These are phyloP conservation scores for Pegoplata infirma DNA, from an alignment of 2,888 invertebrate genomes.

Conservation along the genomic window DNA sequence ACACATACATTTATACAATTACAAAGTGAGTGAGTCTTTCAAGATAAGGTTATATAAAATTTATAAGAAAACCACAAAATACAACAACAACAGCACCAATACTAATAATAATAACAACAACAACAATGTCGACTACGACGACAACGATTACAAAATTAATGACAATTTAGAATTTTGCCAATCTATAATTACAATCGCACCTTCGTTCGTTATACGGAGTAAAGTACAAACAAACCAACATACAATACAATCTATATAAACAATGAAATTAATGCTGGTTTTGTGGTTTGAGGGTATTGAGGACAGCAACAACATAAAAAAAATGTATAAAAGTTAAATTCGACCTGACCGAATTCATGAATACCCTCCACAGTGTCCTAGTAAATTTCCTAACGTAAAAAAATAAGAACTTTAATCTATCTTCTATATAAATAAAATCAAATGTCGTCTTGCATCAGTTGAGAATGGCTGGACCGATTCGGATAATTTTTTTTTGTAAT, in stretches of 20 bases:
- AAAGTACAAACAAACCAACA: too few relatives aligned
- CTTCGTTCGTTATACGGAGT: too few relatives aligned
- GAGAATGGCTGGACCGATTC: too few relatives aligned
- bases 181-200: conserved; percentile 74
- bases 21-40: conserved; percentile 10
- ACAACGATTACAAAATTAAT: conserved; percentile 70
- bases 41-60: conserved; percentile 40
- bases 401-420: conserved; percentile 1
- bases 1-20: too few relatives aligned
- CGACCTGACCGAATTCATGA: too few relatives aligned
- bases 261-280: conserved; percentile 54
- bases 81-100: conserved; percentile 9
- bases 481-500: too few relatives aligned
- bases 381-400: too few relatives aligned
- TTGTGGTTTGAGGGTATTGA: conserved; percentile 1
- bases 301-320: background rate
- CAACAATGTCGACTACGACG: conserved; percentile 39
- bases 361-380: too few relatives aligned
- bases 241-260: conserved; percentile 25
- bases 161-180: conserved; percentile 72
- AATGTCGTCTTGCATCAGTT: too few relatives aligned
- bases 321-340: too few relatives aligned
- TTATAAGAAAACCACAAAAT: conserved; percentile 43
- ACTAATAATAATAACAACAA: conserved; percentile 35
- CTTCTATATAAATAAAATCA: too few relatives aligned